Evolutionary conservation across 2,113 vertebrate genomes (phyloP), one percentile per base, ranked within the genome.

Genomic region (Zosterops hypoxanthus): DNA sequence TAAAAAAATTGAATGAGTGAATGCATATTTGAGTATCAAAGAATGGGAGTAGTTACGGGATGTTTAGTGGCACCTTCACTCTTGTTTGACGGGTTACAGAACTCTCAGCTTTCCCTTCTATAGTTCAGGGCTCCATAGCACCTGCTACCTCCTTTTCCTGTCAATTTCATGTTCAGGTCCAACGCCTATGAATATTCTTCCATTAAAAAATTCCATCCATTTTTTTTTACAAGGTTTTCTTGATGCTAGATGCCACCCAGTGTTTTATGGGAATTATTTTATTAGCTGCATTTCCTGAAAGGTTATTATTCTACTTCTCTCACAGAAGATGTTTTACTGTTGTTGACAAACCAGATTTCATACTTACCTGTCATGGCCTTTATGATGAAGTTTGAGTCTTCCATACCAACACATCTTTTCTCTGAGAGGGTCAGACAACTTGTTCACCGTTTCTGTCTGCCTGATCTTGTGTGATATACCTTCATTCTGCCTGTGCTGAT

Each of bases 261-360:
- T 81, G 33, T 76, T 88, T 82, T 79, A 57, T 63, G 50, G 55
- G 36, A 72, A 55, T 59, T 81, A 72, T 79, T 88, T 52, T 76
- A 55, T 81, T 86, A 86, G 78, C 44, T 87, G 28, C 28, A 34
- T 93, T 91, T 86, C 64, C 59, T 86, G 65, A 91, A 86, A 92
- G 42, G 29, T 85, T 55, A 31, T 73, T 82, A n/a, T 91, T 77
- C 61, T 75, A 31, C 36, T 91, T 70, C 50, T 85, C 56, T 87
- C 36, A 25, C 53, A 68, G 26, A 44, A 49, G 29, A 52, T 78
- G 44, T 29, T 92, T 87, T 82, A 73, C 72, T 86, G 50, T 83
- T 85, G 23, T 70, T 94, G 64, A 75, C 84, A 90, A 95, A 82
- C 22, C 57, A 86, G 68, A 76, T 94, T 92, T 89, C 66, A 65